A percentile compares a stretch with the other conserved stretches of the same genome.
Conservation (phyloP, 2,888 invertebrate genomes). For the Drosophila bunnanda region DNA sequence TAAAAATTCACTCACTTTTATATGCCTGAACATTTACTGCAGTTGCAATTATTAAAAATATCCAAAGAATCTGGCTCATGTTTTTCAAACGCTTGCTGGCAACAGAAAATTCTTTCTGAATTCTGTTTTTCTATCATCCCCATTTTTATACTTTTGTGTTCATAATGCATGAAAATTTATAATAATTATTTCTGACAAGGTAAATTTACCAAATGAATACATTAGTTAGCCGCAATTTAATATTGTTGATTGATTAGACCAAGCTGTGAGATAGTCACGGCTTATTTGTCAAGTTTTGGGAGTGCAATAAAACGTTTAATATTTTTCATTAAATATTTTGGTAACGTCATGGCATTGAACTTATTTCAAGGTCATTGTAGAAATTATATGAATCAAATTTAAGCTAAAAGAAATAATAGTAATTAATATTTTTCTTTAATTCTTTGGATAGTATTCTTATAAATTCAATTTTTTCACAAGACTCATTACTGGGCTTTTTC, state of each 20-base stretch:
- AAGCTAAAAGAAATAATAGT: neutral
- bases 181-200: slow-evolving; percentile 17
- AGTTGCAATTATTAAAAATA: slow-evolving; percentile 4
- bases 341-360: slow-evolving; percentile 2
- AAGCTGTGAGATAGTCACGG: slow-evolving; percentile 5
- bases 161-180: slow-evolving; percentile 10
- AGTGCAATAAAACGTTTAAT: neutral
- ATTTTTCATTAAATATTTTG: neutral
- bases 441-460: too few species aligned
- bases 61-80: neutral
- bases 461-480: too few species aligned
- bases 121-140: neutral
- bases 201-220: slow-evolving; percentile 39
- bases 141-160: slow-evolving; percentile 20
- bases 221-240: slow-evolving; percentile 19
- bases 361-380: neutral
- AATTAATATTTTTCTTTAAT: neutral
- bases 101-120: neutral
- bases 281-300: slow-evolving; percentile 13
- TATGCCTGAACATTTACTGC: slow-evolving; percentile 7
- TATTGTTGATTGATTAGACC: slow-evolving; percentile 10
- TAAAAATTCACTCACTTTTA: neutral
- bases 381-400: neutral
- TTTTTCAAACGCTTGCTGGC: neutral
- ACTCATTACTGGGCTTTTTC: neutral